Base-by-base conservation (phyloP, 2,888 invertebrate genomes). In the Drosophila robusta region DNA sequence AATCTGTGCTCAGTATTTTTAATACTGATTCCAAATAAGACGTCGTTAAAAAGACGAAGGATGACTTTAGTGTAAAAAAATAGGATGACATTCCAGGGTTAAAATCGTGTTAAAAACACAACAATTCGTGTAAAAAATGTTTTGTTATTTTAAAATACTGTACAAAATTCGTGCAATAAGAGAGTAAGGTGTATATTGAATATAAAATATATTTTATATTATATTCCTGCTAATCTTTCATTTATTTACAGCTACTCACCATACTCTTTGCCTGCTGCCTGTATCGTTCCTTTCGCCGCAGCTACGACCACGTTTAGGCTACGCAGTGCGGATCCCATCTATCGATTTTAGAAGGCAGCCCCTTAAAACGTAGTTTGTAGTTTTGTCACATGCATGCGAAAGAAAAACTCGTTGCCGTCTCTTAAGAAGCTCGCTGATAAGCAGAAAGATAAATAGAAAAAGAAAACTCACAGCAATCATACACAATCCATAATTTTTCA, bases 221-320 rank as follows among this genome's bases (percentile, higher is more conserved):
- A 2, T 6, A 38, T 52, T 22, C 3, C 38, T 34, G n/a, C 36
- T 62, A 41, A 57, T 29, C 0, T 7, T 18, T 26, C 0, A 4
- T 32, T 70, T 26, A 44, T 51, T 90, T 95, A 74, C 94, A 97
- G 97, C 93, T 98, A 51, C 93, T 98, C 87, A 98, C 98, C 50
- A 96, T 98, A 58, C 93, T 97, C 73, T 98, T 98, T 92, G 97
- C 98, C 32, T 98, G 98, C 93, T 97, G 97, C 91, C 94, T 99
- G 92, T 98, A 97, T 78, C 95, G 97, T 90, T 97, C 97, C 82
- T 97, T 99, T 91, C 96, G 97, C 91, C 96, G 96, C 92, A 97
- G 97, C 92, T 98, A 98, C 93, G 97, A 98, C 93, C 96, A 96
- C 49, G 96, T 96, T 89, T 96, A 95, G 94, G 77, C 56, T 82